Evolutionary conservation across 2,113 vertebrate genomes (phyloP), one percentile per base, ranked within the genome.

Genomic region (Rhynchomys soricoides): DNA sequence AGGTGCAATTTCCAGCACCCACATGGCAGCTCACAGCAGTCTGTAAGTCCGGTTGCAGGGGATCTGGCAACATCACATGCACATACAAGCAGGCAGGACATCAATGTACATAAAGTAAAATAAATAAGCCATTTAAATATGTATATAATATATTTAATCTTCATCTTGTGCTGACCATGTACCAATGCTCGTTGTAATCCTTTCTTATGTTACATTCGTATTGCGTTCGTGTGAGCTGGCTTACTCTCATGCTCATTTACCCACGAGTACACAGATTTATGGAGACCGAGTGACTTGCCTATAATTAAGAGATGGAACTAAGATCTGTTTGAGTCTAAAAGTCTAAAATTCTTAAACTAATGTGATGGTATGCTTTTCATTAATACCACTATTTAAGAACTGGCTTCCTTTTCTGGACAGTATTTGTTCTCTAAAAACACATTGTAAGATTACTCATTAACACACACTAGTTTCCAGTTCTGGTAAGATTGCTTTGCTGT

Each of bases 401-500:
- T 79, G 48, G 48, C 48, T 79, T 97, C 71, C 31, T n/a, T 64
- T 26, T 31, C 45, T 70, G 86, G 45, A 7, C 62, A 86, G 22
- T 86, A 66, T 34, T 66, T 34, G 40, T 92, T 82, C 75, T 83
- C 43, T 37, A 94, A 94, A 95, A 93, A 86, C 89, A 26, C 70
- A 68, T 86, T 94, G 40, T 91, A 92, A 85, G 34, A 90, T 78
- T 86, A 37, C 13, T 75, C 11, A 50, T 83, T 92, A 97, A 81
- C n/a, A 59, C 5, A 74, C 93, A 75, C 79, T 85, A 73, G 40
- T 96, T 45, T 50, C 86, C 74, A 86, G 9, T 85, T 89, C 48
- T 92, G 10, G 57, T 79, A 15, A 50, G 12, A 7, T 94, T 62
- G 9, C 89, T 96, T 92, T 48, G 11, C 95, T 90, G 40, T 90